Conservation (phyloP, 2,888 invertebrate species). For the Xestia ashworthii region DNA sequence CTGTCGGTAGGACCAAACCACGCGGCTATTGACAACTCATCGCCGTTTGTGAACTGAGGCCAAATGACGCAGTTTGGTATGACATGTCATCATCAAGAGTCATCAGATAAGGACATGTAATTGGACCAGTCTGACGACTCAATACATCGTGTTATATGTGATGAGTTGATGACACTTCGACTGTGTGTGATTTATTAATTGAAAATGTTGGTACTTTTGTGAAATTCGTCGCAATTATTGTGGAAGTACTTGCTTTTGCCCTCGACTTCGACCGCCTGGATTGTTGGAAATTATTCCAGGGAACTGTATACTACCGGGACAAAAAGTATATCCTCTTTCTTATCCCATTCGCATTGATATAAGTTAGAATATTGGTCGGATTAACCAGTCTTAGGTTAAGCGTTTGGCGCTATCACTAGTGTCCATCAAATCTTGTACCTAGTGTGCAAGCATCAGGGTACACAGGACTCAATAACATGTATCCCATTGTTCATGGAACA, state of each 20-base stretch:
- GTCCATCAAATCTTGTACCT: neutral
- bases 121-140: neutral
- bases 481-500: neutral
- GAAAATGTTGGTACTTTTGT: neutral
- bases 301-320: neutral
- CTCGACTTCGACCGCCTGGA: neutral
- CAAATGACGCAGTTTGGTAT: conserved; percentile 1
- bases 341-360: too few relatives aligned
- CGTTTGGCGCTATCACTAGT: neutral
- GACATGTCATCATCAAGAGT: conserved; percentile 7
- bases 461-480: neutral
- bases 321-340: neutral
- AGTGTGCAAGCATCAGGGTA: neutral
- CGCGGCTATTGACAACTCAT: conserved; percentile 13
- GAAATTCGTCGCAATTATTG: neutral
- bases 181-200: neutral
- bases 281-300: neutral
- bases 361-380: neutral
- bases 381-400: neutral
- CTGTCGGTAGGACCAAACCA: neutral
- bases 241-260: neutral
- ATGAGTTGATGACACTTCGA: too few relatives aligned
- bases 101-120: neutral
- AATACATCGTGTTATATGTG: neutral
- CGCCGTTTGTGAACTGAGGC: conserved; percentile 30